These are phyloP conservation scores for Ginglymostoma cirratum DNA, from an alignment of 2,113 vertebrate species.

Conservation along the genomic window DNA sequence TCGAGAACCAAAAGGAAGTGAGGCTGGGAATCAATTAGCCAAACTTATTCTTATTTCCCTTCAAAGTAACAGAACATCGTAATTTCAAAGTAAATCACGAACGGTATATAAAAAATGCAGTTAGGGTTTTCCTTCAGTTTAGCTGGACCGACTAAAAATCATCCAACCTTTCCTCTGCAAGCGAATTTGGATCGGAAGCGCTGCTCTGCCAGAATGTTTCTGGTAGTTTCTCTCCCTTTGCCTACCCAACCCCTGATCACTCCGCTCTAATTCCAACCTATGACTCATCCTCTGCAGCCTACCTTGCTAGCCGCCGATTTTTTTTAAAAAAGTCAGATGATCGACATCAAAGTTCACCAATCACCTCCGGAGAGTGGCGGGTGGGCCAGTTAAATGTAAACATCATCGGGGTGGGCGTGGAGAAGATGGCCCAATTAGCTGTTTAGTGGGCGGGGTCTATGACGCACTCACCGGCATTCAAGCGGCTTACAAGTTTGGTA, in stretches of 20 bases:
- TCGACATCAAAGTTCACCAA: background rate
- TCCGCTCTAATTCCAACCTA: background rate
- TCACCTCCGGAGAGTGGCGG: background rate
- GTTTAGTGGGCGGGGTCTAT: background rate
- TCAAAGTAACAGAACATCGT: background rate
- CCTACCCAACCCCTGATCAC: background rate
- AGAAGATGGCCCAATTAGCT: background rate
- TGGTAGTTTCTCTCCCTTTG: background rate
- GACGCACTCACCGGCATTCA: background rate
- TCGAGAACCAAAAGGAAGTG: background rate
- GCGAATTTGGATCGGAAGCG: background rate
- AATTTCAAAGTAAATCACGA: background rate
- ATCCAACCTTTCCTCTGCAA: background rate
- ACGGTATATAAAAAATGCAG: no score
- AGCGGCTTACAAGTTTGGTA: background rate
- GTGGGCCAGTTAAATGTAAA: background rate
- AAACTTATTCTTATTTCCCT: background rate
- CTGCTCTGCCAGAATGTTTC: background rate
- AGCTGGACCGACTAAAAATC: background rate
- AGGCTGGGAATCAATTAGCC: background rate
- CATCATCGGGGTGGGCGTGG: background rate
- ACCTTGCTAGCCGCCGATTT: background rate
- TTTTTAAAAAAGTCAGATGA: background rate
- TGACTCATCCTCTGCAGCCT: conserved; percentile 16
- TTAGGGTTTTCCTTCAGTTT: background rate